Evolutionary conservation across 1,140 invertebrate species (phyloP), one percentile per base, ranked within the genome.

Genomic region (Drosophila ficusphila): DNA sequence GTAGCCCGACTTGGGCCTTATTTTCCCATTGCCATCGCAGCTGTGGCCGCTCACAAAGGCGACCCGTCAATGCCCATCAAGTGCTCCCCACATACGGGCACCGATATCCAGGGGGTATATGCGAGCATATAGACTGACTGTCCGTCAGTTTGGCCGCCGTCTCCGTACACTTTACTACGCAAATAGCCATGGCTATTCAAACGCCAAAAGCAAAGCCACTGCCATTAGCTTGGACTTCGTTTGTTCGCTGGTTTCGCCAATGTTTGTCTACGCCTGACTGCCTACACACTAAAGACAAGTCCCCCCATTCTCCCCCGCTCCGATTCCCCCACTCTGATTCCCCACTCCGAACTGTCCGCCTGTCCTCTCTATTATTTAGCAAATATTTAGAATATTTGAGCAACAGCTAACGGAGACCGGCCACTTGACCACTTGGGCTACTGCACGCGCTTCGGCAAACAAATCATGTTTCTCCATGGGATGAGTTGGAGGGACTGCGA

Each of bases 301-400:
- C 64, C 16, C 52, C 23, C n/a, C n/a, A n/a, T n/a, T n/a, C n/a
- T n/a, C n/a, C n/a, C n/a, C n/a, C n/a, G n/a, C n/a, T n/a, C n/a
- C n/a, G n/a, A n/a, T n/a, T n/a, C n/a, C n/a, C n/a, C n/a, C n/a
- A n/a, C n/a, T n/a, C n/a, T n/a, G n/a, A 7, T 0, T 1, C 25
- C 36, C 23, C 19, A 21, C 0, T 18, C 14, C 9, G 0, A n/a
- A n/a, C n/a, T 9, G 2, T 9, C 39, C 39, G 18, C 41, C 27
- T 14, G 76, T 70, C 77, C 74, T 75, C 44, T 76, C 82, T 88
- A 88, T 88, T 88, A 88, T 88, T 88, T 88, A 88, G 82, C 82
- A 88, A 88, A 88, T 88, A 88, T 88, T 88, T 88, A 88, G 82
- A 88, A 88, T 85, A 85, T 88, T 88, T 82, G 74, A 86, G 71